Conservation (phyloP, 2,888 invertebrate species). For the Blastobasis adustella region DNA sequence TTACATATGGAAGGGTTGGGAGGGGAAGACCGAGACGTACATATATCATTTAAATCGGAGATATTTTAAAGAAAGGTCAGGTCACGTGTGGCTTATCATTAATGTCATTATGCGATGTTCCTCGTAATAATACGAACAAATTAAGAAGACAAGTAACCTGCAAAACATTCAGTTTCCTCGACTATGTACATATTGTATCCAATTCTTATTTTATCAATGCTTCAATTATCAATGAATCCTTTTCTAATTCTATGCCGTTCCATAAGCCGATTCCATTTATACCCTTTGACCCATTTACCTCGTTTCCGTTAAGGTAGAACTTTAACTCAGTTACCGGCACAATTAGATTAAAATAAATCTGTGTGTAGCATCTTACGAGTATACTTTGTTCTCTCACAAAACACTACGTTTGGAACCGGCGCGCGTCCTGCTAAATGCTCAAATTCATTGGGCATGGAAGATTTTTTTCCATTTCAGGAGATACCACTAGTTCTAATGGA, state of each 20-base stretch:
- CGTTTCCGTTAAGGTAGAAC: not conserved
- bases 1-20: too few species aligned
- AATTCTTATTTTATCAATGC: not conserved
- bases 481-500: not conserved
- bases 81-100: too few species aligned
- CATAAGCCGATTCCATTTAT: not conserved
- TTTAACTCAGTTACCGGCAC: constrained; percentile 12
- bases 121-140: not conserved
- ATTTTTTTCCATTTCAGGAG: not conserved
- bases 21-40: too few species aligned
- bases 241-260: not conserved
- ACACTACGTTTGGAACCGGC: constrained; percentile 41
- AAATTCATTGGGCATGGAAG: not conserved
- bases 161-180: not conserved
- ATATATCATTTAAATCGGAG: too few species aligned
- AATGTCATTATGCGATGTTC: not conserved
- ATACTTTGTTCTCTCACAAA: constrained; percentile 20
- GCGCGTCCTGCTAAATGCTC: constrained; percentile 38
- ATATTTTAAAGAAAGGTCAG: too few species aligned
- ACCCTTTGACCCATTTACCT: not conserved
- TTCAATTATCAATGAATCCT: not conserved
- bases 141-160: not conserved
- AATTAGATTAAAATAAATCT: constrained; percentile 36
- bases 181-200: not conserved
- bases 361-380: constrained; percentile 28